Evolutionary conservation across 1,140 invertebrate genomes (phyloP), one percentile per base, ranked within the genome.

Genomic region (Drosophila repletoides): DNA sequence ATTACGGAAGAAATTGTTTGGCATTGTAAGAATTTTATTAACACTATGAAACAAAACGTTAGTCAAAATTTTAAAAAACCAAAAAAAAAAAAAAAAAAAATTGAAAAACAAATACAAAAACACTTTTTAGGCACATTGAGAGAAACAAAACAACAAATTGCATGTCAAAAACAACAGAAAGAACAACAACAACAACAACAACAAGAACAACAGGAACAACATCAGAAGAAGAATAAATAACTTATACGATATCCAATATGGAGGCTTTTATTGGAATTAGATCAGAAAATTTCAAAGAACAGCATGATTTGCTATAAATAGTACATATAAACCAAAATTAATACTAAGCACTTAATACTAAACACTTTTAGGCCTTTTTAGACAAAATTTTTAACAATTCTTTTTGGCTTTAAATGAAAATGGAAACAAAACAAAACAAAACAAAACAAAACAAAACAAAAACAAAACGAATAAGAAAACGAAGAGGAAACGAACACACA

Each of bases 241-340:
- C 58, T 67, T 51, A 67, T 69, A 65, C 59, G 67, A 43, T 79
- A 75, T 38, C 67, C 67, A 67, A 69, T 68, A 63, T 49, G 67
- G 49, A 61, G 61, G 84, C 84, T 88, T 88, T 88, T 88, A 88
- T 88, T 88, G 84, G 84, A 88, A 88, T 88, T 76, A 73, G 43
- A 66, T 56, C 58, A 86, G 64, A 46, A 26, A 61, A 48, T 46
- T 64, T 19, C 55, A 22, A n/a, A 21, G 59, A 70, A 28, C 10
- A 71, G 81, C 81, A 87, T 87, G 81, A 88, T 76, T 88, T 88
- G 84, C 84, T 88, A 88, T 88, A 88, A 71, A 46, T n/a, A n/a
- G n/a, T n/a, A n/a, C n/a, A n/a, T 40, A 55, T 55, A 24, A 65
- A 9, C 41, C 36, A 61, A 60, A 60, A 53, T 71, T 66, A 70